Base-by-base conservation (phyloP, 2,797 vertebrate species). In the Halcyon chelicuti region DNA sequence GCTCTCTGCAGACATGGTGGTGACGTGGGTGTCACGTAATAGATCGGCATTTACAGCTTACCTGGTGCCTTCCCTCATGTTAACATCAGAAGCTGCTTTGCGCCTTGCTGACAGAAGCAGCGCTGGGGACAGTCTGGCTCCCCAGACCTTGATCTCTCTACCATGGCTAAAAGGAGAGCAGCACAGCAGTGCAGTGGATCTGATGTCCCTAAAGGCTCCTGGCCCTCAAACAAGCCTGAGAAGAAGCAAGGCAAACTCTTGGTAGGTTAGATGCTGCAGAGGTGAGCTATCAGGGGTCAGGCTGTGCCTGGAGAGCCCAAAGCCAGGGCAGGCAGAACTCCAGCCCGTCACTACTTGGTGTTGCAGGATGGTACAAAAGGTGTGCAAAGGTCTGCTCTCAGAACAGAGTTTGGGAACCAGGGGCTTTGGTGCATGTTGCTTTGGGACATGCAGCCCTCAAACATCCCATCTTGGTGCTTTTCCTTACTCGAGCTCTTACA, bases 1-100 rank as follows among this genome's bases (percentile, higher is more conserved):
- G 65, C 55, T 47, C 28, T 33, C 90, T n/a, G 21, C 61, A 25
- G 57, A 63, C 26, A 78, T 47, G 58, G 55, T 55, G 51, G 46
- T 0, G 0, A 4, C 3, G 14, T 20, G 29, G 29, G 35, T 62
- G 35, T n/a, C 52, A 5, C 19, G 33, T 23, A 31, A 15, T 4
- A 19, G 13, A 35, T 23, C 62, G 28, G 70, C 7, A 19, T 42
- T n/a, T 63, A 16, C 51, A 58, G 3, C 60, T 33, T 42, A 9
- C 26, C 57, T 66, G 57, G 7, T 66, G 42, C 51, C 35, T 68
- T 60, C 8, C 21, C 13, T 37, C 33, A 2, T 0, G 0, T 16
- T 3, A 9, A 6, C 10, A 26, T 22, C 73, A 61, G 76, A 33
- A 61, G 73, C 28, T 49, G 22, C 46, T 73, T 58, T 76, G 58